Percentiles rank a stretch among this genome's conserved stretches.
phyloP scores from a whole-genome alignment of 1,140 invertebrate species.

The Vanessa tameamea region DNA sequence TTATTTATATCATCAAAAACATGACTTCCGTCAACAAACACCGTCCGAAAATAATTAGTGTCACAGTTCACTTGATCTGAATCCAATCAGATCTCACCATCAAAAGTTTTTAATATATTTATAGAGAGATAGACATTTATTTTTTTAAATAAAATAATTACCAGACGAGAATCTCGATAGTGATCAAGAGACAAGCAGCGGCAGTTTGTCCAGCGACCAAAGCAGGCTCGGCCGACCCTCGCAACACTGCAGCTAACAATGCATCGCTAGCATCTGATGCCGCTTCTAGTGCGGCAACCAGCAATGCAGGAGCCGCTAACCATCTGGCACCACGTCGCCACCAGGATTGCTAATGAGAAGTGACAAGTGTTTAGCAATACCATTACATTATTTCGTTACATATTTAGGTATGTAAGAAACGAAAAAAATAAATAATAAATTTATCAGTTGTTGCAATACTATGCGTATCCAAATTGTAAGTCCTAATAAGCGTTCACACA shows the following conservation, averaged over 20 bases:
- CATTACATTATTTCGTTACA: neutral
- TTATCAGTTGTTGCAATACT: too few species aligned
- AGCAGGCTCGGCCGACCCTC: conserved; percentile 51
- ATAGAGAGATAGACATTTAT: too few species aligned
- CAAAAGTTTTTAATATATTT: too few species aligned
- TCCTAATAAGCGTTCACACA: too few species aligned
- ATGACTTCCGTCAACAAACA: too few species aligned
- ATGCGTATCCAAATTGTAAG: too few species aligned
- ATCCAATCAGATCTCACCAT: too few species aligned
- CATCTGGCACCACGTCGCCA: conserved; percentile 66
- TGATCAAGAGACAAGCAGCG: conserved; percentile 59
- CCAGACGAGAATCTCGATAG: conserved; percentile 71
- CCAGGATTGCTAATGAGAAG: conserved; percentile 58
- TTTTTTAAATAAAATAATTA: conserved; percentile 25
- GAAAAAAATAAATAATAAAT: too few species aligned
- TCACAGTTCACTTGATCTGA: too few species aligned
- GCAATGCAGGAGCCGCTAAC: conserved; percentile 64
- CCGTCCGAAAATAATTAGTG: too few species aligned
- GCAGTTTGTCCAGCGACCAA: conserved; percentile 48
- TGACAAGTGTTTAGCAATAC: neutral
- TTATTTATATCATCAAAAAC: too few species aligned
- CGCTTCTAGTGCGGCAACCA: conserved; percentile 63
- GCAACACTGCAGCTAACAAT: conserved; percentile 54
- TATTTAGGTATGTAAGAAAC: too few species aligned
- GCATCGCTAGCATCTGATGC: conserved; percentile 67